These are phyloP conservation scores for Anguilla japonica DNA, from an alignment of 2,113 vertebrate genomes.

Conservation along the genomic window DNA sequence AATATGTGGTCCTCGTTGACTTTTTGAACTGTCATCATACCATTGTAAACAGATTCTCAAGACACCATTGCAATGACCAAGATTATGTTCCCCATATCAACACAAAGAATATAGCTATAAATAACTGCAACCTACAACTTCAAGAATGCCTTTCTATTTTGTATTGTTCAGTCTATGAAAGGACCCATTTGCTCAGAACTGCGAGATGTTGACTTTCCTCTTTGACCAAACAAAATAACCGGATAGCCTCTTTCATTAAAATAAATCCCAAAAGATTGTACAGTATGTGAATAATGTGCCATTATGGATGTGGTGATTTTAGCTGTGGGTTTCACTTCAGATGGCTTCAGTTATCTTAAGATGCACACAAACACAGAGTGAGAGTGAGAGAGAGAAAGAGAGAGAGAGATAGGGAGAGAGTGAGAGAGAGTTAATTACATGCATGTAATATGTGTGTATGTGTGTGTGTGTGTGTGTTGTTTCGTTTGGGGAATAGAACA, in stretches of 20 bases:
- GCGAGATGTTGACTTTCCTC: background rate
- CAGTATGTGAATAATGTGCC: background rate
- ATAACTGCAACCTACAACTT: background rate
- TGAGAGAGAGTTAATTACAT: background rate
- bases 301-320: background rate
- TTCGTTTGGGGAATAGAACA: background rate
- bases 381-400: background rate
- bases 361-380: conserved; percentile 19
- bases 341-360: conserved; percentile 35
- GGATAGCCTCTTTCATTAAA: background rate
- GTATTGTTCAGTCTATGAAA: background rate
- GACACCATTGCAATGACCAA: background rate
- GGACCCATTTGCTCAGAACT: background rate
- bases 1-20: background rate
- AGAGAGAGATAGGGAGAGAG: background rate
- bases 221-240: background rate
- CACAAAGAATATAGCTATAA: background rate
- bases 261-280: background rate
- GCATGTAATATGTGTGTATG: no score
- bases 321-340: background rate
- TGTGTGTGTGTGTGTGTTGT: background rate
- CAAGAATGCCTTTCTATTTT: background rate
- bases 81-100: background rate
- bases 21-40: background rate
- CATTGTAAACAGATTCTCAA: background rate